These are phyloP conservation scores for Leptoclinus maculatus DNA, from an alignment of 2,797 vertebrate genomes.

Conservation along the genomic window DNA sequence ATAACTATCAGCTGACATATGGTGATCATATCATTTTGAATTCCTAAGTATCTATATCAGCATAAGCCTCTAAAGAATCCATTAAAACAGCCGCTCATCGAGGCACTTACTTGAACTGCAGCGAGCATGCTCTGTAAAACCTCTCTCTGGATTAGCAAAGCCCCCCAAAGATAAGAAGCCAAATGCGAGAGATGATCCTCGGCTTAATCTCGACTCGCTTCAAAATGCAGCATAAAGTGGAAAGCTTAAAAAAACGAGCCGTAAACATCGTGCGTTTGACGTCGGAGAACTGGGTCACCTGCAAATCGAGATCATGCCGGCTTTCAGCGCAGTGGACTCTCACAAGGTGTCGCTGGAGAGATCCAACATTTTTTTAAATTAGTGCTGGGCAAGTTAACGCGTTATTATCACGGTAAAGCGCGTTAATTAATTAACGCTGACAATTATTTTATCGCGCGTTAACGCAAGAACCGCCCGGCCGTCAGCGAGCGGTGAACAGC, in stretches of 20 bases:
- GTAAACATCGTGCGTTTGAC: background rate
- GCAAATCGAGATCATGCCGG: background rate
- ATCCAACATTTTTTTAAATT: background rate
- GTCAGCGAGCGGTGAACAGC: too few relatives aligned
- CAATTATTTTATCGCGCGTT: too few relatives aligned
- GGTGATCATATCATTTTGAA: too few relatives aligned
- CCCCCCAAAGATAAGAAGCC: background rate
- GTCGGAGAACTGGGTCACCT: conserved; percentile 34
- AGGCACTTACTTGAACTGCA: background rate
- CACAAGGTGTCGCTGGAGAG: background rate
- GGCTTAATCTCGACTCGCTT: background rate
- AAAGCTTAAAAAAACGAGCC: background rate
- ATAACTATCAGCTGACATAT: background rate
- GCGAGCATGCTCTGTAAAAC: background rate
- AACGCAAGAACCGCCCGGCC: too few relatives aligned
- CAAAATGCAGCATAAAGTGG: background rate
- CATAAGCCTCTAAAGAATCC: background rate
- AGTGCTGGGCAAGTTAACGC: too few relatives aligned
- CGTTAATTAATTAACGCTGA: too few relatives aligned
- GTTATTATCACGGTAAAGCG: too few relatives aligned
- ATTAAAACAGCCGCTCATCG: too few relatives aligned
- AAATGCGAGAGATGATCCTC: background rate
- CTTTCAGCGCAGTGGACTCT: background rate
- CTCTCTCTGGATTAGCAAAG: background rate
- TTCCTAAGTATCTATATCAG: background rate